These are phyloP conservation scores for Erynnis tages DNA, from an alignment of 2,888 invertebrate species.

Conservation along the genomic window DNA sequence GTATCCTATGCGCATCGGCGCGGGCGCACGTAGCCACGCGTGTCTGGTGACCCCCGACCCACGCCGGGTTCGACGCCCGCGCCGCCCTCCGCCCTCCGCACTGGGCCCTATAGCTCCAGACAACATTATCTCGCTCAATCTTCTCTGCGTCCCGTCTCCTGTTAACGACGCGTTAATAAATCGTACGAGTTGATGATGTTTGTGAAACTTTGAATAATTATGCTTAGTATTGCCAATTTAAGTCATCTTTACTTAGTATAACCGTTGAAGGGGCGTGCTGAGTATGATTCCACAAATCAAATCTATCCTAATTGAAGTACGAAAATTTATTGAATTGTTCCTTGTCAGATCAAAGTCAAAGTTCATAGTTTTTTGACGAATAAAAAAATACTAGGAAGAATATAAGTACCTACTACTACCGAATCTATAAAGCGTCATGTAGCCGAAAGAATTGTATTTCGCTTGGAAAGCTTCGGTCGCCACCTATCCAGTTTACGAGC, in stretches of 20 bases:
- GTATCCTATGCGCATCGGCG: too few relatives aligned
- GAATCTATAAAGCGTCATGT: too few relatives aligned
- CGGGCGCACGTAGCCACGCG: slow-evolving; percentile 56
- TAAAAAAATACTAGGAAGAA: too few relatives aligned
- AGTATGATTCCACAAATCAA: neutral
- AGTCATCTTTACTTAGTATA: neutral
- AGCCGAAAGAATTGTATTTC: too few relatives aligned
- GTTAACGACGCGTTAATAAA: slow-evolving; percentile 5
- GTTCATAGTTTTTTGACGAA: too few relatives aligned
- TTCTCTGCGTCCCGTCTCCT: neutral
- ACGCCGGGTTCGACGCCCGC: slow-evolving; percentile 72
- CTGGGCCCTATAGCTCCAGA: slow-evolving; percentile 46
- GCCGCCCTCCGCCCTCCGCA: slow-evolving; percentile 45
- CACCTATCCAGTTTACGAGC: too few relatives aligned
- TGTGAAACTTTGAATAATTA: neutral
- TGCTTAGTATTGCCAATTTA: neutral
- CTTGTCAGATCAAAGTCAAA: too few relatives aligned
- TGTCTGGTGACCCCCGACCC: slow-evolving; percentile 75
- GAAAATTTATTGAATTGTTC: too few relatives aligned
- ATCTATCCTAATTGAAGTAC: too few relatives aligned
- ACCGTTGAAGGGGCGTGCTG: too few relatives aligned
- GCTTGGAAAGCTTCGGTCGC: too few relatives aligned
- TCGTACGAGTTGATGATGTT: neutral
- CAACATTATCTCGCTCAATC: slow-evolving; percentile 52
- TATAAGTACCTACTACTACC: too few relatives aligned